Percentiles rank a stretch among this genome's conserved stretches.
These are phyloP conservation scores for Rhopilema esculentum DNA, from an alignment of 30 jellyfish, hydroid and myxozoan genomes.

Conservation along the genomic window DNA sequence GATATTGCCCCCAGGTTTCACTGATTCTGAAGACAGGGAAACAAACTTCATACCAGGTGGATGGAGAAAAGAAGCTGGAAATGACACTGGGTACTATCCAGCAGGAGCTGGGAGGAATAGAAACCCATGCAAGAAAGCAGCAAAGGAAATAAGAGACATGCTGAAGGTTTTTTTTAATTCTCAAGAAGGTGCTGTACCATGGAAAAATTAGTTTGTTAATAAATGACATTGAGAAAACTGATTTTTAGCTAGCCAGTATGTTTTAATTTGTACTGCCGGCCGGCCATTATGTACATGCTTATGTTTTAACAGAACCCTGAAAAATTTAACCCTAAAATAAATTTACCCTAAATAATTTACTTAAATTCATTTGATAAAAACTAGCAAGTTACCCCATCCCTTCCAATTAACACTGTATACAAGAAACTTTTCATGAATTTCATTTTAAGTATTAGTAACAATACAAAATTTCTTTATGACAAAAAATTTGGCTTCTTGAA, in stretches of 20 bases:
- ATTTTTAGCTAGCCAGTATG: too few relatives aligned
- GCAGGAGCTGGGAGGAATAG: slow-evolving; percentile 12
- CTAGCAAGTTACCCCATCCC: too few relatives aligned
- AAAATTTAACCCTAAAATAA: neutral
- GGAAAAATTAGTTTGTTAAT: slow-evolving; percentile 19
- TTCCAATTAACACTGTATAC: too few relatives aligned
- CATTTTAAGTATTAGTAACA: too few relatives aligned
- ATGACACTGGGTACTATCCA: slow-evolving; percentile 17
- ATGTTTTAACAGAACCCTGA: neutral
- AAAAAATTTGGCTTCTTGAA: too few relatives aligned
- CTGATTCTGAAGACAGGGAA: slow-evolving; percentile 40
- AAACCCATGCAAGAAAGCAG: slow-evolving; percentile 51
- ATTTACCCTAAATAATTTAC: neutral
- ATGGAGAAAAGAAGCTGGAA: slow-evolving; percentile 47
- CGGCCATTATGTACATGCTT: neutral
- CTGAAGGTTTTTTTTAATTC: slow-evolving; percentile 40
- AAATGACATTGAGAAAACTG: too few relatives aligned
- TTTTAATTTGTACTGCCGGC: neutral
- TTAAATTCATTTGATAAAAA: too few relatives aligned
- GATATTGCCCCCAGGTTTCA: slow-evolving; percentile 59
- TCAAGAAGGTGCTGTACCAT: slow-evolving; percentile 44
- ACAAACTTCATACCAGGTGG: slow-evolving; percentile 53
- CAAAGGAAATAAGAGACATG: slow-evolving; percentile 45
- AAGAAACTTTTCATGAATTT: too few relatives aligned
- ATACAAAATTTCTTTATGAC: too few relatives aligned